Conservation (phyloP, 2,113 vertebrate species). For the Arenaria interpres region DNA sequence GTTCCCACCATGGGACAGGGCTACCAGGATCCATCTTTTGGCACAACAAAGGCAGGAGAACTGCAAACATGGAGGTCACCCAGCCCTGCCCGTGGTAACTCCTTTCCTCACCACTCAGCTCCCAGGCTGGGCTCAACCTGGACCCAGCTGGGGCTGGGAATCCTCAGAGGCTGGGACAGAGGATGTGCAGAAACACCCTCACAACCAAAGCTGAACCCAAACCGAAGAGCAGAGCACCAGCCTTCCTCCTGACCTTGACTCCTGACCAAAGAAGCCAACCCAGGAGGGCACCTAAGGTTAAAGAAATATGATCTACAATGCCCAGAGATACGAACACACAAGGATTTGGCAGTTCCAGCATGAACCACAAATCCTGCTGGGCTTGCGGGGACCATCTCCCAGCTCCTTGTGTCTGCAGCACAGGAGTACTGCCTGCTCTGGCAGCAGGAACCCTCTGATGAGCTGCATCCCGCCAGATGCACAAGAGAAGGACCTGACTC, state of each 20-base stretch:
- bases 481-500: not conserved
- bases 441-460: rapidly evolving
- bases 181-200: not conserved
- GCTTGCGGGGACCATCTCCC: not conserved
- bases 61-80: not conserved
- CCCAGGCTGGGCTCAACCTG: not conserved
- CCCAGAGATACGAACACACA: not conserved
- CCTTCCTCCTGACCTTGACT: not conserved
- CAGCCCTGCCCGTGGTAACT: not conserved
- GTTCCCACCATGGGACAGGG: not conserved
- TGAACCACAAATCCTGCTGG: not conserved
- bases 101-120: not conserved
- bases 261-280: not conserved
- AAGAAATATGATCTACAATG: rapidly evolving
- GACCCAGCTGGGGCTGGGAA: not conserved
- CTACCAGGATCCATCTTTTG: not conserved
- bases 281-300: slow-evolving; percentile 9
- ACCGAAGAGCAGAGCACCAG: not conserved
- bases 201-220: not conserved
- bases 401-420: not conserved
- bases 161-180: not conserved
- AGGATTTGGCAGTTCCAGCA: not conserved
- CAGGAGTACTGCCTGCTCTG: not conserved
- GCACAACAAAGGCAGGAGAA: not conserved
- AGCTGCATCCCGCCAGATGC: rapidly evolving